These are phyloP conservation scores for Axinella damicornis DNA, from an alignment of 37 sponge, comb jelly and placozoan genomes.

Conservation along the genomic window DNA sequence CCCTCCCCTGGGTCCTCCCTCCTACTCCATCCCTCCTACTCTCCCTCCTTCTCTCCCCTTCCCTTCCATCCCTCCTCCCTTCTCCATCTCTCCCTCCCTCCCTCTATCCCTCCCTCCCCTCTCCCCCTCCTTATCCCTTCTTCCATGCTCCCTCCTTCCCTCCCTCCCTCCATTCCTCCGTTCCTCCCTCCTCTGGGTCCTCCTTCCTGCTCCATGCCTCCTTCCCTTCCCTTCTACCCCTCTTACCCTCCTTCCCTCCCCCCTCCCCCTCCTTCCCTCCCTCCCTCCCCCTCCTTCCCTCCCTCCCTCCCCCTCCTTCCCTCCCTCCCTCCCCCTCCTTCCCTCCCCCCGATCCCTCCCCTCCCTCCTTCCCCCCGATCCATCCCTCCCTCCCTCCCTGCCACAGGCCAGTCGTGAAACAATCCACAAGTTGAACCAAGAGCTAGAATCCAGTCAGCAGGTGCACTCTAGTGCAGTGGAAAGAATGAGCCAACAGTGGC, in stretches of 20 bases:
- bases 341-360: neutral
- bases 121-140: neutral
- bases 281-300: neutral
- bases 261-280: neutral
- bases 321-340: neutral
- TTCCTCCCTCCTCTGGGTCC: neutral
- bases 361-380: neutral
- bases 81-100: too few relatives aligned
- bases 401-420: slow-evolving; percentile 18
- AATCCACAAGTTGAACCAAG: neutral
- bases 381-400: slow-evolving; percentile 2
- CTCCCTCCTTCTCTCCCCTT: neutral
- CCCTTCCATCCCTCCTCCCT: neutral
- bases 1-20: too few relatives aligned
- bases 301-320: neutral
- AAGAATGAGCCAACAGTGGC: neutral
- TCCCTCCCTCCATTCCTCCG: neutral
- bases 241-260: neutral
- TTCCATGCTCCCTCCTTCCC: neutral
- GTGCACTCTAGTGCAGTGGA: slow-evolving; percentile 12
- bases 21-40: neutral
- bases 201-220: too few relatives aligned
- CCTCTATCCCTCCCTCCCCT: neutral
- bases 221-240: too few relatives aligned
- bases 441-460: neutral